Conservation (phyloP, 2,888 invertebrate genomes). For the Hypomecis atomaria region DNA sequence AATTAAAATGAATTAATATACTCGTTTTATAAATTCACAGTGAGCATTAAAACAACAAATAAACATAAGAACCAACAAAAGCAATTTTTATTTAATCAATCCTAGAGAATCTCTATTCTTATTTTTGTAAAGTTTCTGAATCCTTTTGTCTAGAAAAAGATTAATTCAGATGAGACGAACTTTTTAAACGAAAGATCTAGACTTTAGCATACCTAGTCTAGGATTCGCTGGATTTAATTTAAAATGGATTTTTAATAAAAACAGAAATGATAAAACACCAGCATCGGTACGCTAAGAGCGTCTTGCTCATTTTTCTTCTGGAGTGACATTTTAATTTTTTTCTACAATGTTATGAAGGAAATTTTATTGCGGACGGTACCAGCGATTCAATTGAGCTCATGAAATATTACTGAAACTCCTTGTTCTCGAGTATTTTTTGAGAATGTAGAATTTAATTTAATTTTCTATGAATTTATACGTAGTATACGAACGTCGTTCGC, state of each 20-base stretch:
- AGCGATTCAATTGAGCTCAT: conserved; percentile 11
- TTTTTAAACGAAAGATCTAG: conserved; percentile 27
- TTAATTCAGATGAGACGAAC: conserved; percentile 37
- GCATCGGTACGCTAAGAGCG: conserved; percentile 5
- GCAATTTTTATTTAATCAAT: neutral
- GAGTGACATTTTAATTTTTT: conserved; percentile 25
- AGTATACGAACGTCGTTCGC: too few species aligned
- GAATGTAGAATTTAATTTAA: neutral
- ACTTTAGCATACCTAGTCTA: conserved; percentile 4
- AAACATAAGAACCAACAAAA: neutral
- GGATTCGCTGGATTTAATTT: conserved; percentile 16
- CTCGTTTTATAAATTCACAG: too few species aligned
- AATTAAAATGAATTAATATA: too few species aligned
- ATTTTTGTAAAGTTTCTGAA: neutral
- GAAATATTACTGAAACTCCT: conserved; percentile 13
- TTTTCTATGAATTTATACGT: too few species aligned
- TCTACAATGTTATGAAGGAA: conserved; percentile 8
- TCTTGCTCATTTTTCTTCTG: conserved; percentile 14
- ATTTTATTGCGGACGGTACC: conserved; percentile 18
- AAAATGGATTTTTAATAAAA: conserved; percentile 33
- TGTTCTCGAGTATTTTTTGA: neutral
- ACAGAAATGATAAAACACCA: conserved; percentile 4
- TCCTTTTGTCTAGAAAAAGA: conserved; percentile 12
- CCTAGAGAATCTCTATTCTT: neutral
- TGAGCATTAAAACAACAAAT: neutral